A percentile compares a stretch with the other conserved stretches of the same genome.
These are phyloP conservation scores for Drosophila atripex DNA, from an alignment of 2,888 invertebrate species.

Conservation along the genomic window DNA sequence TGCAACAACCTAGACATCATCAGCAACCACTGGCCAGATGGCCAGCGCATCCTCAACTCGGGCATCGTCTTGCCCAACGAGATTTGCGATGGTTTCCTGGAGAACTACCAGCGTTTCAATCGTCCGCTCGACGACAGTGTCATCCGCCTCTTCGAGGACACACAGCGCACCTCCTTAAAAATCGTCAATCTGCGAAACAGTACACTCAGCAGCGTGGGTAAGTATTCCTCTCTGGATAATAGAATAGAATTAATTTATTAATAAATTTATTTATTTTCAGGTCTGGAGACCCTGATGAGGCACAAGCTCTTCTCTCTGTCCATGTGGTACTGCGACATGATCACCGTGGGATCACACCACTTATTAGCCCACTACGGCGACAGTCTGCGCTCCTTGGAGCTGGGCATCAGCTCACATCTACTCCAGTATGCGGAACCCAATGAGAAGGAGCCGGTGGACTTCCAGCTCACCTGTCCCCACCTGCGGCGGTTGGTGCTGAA, in stretches of 20 bases:
- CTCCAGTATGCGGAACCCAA: conserved; percentile 85
- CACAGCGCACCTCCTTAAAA: conserved; percentile 88
- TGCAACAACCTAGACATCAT: conserved; percentile 82
- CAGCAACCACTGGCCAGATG: conserved; percentile 67
- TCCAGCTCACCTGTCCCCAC: conserved; percentile 84
- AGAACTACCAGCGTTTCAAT: conserved; percentile 83
- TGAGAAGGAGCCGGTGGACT: conserved; percentile 86
- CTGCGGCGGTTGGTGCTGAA: conserved; percentile 82
- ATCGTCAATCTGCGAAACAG: conserved; percentile 89
- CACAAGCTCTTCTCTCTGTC: conserved; percentile 91
- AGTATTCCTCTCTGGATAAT: conserved; percentile 32
- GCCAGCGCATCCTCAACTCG: conserved; percentile 84
- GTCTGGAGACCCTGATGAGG: conserved; percentile 87
- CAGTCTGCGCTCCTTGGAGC: conserved; percentile 88
- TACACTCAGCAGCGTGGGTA: conserved; percentile 88
- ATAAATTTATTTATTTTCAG: no score
- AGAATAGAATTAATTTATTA: no score
- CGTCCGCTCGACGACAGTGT: conserved; percentile 88
- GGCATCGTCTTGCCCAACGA: conserved; percentile 88
- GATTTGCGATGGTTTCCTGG: conserved; percentile 87
- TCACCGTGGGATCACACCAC: conserved; percentile 87
- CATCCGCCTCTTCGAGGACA: conserved; percentile 89
- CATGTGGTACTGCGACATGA: conserved; percentile 89
- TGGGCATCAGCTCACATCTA: conserved; percentile 88
- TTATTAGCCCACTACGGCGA: conserved; percentile 88